Evolutionary conservation across 2,888 invertebrate genomes (phyloP), one percentile per base, ranked within the genome.

Genomic region (Stenolophus ochropezus): DNA sequence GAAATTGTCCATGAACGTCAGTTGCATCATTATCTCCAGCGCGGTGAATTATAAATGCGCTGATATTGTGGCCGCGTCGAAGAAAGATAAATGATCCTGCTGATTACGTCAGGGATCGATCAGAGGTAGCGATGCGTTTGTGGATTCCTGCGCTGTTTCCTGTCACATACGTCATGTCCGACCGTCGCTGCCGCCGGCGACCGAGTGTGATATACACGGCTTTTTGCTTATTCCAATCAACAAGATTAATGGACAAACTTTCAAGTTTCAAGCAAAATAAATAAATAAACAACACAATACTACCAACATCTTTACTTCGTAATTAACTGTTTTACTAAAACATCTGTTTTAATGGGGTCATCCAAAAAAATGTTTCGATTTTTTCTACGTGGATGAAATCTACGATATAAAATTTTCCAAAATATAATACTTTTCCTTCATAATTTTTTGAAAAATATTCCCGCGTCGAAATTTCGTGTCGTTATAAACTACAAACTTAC

Each of bases 91-190:
- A 53, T 53, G 14, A 53, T 18, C 16, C 16, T 53, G 51, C 16
- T 53, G 51, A 58, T 58, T 58, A 58, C 58, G 58, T 58, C 58
- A 58, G 4, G 58, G 16, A 53, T 53, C 58, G 58, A 23, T 58
- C 51, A 53, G 16, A 21, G 21, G 33, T 1, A 58, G 58, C 58
- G 11, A 51, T 51, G 58, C 58, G 21, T 58, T 8, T 58, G 23
- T 11, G 58, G 20, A 16, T n/a, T 21, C 58, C 20, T 20, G 23
- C 58, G 11, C 6, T 58, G 58, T 58, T 58, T 21, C 11, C 58
- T 58, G 21, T 58, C 21, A 23, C 58, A 21, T 21, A 58, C 58
- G 58, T 58, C 58, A 58, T 58, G 58, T 21, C 11, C 21, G 58
- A 23, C 23, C 4, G 20, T 11, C 56, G 33, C 8, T 42, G 33